Percentiles rank a stretch among this genome's conserved stretches.
phyloP scores from a whole-genome alignment of 2,113 vertebrate species.

The Cochlearius cochlearius region DNA sequence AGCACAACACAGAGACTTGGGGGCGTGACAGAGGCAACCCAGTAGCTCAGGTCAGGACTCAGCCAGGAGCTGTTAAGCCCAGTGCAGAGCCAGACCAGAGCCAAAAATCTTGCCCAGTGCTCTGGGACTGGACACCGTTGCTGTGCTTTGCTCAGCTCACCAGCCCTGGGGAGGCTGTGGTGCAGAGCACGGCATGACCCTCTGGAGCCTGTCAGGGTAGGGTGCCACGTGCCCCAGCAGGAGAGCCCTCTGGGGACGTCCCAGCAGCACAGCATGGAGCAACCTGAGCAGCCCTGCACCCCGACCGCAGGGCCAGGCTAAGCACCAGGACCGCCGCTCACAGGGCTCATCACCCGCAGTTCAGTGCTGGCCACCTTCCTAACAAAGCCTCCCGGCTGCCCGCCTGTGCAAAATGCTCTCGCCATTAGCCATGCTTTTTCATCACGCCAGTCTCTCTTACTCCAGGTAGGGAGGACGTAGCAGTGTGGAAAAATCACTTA shows the following conservation, averaged over 20 bases:
- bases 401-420: neutral
- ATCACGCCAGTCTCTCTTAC: neutral
- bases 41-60: neutral
- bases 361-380: neutral
- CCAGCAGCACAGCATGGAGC: neutral
- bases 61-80: fast-evolving
- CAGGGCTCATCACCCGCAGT: neutral
- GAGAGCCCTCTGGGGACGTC: neutral
- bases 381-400: neutral
- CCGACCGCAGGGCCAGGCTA: neutral
- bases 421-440: neutral
- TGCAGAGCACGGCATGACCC: neutral
- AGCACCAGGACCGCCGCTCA: neutral
- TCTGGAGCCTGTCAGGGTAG: neutral
- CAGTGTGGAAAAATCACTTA: neutral
- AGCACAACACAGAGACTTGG: neutral
- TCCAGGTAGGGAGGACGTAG: neutral
- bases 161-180: neutral
- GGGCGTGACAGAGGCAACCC: fast-evolving
- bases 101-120: neutral
- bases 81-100: neutral
- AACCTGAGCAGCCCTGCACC: neutral
- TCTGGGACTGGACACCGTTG: neutral
- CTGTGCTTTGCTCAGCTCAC: neutral
- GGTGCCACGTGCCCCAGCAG: neutral